Evolutionary conservation across 2,888 invertebrate genomes (phyloP).

Genomic region (Rhagonycha lutea): DNA sequence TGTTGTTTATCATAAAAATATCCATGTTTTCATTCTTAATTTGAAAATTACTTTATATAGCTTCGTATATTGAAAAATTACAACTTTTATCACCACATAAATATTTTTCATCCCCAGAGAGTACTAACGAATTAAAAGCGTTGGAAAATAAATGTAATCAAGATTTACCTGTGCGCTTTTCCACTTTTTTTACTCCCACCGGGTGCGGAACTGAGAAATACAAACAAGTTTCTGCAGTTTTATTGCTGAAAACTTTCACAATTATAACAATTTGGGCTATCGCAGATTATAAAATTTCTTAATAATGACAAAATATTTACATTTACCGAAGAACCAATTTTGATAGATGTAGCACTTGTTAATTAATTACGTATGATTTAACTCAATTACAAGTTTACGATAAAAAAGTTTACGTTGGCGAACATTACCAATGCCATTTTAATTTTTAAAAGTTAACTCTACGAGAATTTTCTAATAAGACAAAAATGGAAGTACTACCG

Average conservation of each 20-base stretch:
- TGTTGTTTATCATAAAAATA: constrained; percentile 61
- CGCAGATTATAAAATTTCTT: background rate
- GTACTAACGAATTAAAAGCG: too few relatives aligned
- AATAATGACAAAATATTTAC: background rate
- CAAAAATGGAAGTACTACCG: background rate
- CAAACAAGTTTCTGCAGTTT: background rate
- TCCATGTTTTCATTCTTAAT: too few relatives aligned
- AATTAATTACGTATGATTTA: background rate
- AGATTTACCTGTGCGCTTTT: too few relatives aligned
- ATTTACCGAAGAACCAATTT: background rate
- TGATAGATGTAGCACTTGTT: background rate
- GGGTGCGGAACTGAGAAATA: too few relatives aligned
- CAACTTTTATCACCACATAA: too few relatives aligned
- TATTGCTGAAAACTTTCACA: background rate
- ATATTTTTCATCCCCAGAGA: too few relatives aligned
- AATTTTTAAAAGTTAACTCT: background rate
- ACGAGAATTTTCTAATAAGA: background rate
- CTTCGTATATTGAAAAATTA: too few relatives aligned
- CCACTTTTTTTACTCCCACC: too few relatives aligned
- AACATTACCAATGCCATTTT: background rate
- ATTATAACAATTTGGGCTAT: background rate
- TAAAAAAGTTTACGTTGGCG: background rate
- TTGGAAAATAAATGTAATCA: too few relatives aligned
- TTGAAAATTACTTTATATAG: too few relatives aligned
- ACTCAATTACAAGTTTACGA: background rate